Evolutionary conservation across 2,888 invertebrate species (phyloP).

Genomic region (Odontothrips loti): DNA sequence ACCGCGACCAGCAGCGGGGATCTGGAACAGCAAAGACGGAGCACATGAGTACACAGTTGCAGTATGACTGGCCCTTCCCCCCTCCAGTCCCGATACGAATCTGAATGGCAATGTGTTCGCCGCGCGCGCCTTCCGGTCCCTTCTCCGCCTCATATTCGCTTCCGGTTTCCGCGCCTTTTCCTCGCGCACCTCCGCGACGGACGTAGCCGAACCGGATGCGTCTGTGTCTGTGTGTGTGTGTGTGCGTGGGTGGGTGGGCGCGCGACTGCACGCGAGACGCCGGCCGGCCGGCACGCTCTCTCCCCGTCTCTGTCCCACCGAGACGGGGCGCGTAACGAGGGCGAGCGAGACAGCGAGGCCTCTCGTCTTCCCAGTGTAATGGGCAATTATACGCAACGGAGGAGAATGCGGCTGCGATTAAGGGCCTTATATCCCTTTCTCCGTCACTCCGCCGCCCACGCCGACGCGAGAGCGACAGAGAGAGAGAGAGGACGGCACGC

Average conservation of each 20-base stretch:
- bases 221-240: background rate
- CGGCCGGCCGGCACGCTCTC: background rate
- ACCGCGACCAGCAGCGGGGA: conserved; percentile 66
- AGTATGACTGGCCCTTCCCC: background rate
- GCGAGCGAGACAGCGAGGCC: too few species aligned
- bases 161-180: conserved; percentile 6
- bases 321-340: too few species aligned
- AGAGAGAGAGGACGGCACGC: too few species aligned
- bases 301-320: too few species aligned
- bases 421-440: background rate
- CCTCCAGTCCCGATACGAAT: too few species aligned
- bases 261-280: background rate
- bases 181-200: background rate
- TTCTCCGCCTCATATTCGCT: background rate
- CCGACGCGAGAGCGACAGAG: too few species aligned
- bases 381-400: too few species aligned
- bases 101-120: background rate
- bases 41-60: background rate
- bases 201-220: background rate
- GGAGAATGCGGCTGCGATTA: too few species aligned
- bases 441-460: background rate
- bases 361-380: too few species aligned
- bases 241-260: too few species aligned
- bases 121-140: background rate
- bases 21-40: conserved; percentile 50